phyloP scores from a whole-genome alignment of 2,888 invertebrate genomes.

The Chromoteleia sp. region DNA sequence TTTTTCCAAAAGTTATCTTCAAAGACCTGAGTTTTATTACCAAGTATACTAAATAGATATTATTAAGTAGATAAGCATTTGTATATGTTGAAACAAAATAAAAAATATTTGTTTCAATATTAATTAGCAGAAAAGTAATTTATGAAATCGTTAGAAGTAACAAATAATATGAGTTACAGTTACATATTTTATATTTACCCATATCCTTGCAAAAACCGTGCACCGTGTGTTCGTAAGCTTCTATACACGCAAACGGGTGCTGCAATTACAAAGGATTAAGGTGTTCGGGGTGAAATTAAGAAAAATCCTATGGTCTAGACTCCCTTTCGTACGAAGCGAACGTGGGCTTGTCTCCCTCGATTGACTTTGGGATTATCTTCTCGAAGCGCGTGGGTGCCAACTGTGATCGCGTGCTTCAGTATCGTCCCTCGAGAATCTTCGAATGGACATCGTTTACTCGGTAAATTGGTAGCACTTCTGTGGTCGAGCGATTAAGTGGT shows the following conservation, averaged over 20 bases:
- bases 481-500: slow-evolving; percentile 82
- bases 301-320: slow-evolving; percentile 38
- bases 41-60: too few relatives aligned
- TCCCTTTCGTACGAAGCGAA: slow-evolving; percentile 36
- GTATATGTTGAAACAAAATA: too few relatives aligned
- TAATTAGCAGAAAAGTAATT: too few relatives aligned
- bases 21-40: too few relatives aligned
- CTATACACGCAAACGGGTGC: slow-evolving; percentile 24
- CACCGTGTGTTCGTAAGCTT: not conserved
- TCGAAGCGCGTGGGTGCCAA: slow-evolving; percentile 78
- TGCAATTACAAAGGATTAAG: slow-evolving; percentile 68
- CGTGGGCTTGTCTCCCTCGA: slow-evolving; percentile 74
- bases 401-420: slow-evolving; percentile 78
- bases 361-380: slow-evolving; percentile 78
- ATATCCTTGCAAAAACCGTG: not conserved
- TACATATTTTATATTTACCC: not conserved
- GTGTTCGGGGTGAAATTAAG: slow-evolving; percentile 60
- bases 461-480: slow-evolving; percentile 83
- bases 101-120: too few relatives aligned
- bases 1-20: too few relatives aligned
- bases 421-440: slow-evolving; percentile 75
- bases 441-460: slow-evolving; percentile 77
- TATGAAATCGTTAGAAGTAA: too few relatives aligned
- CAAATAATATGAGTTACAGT: not conserved
- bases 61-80: too few relatives aligned